Evolutionary conservation across 2,797 vertebrate species (phyloP).

Genomic region (Chiroxiphia lanceolata): DNA sequence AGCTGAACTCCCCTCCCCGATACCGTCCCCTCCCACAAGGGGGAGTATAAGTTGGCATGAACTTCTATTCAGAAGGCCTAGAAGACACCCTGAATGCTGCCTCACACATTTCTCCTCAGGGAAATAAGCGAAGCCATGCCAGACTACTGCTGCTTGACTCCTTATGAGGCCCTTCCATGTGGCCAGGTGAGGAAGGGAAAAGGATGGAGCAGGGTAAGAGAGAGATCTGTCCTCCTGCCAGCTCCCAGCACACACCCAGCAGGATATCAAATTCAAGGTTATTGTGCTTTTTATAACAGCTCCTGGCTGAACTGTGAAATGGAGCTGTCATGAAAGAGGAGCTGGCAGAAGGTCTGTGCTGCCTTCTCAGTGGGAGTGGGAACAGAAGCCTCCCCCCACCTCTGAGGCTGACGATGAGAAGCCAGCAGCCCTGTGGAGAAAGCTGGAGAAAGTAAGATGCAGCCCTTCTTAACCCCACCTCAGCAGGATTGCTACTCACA

Average conservation of each 20-base stretch:
- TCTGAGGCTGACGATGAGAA: background rate
- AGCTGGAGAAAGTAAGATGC: background rate
- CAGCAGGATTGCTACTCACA: conserved; percentile 78
- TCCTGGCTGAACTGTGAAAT: conserved; percentile 38
- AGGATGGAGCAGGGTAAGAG: background rate
- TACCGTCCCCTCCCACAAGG: background rate
- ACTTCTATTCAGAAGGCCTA: background rate
- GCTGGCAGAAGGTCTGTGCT: conserved; percentile 16
- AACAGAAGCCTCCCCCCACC: background rate
- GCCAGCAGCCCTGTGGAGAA: background rate
- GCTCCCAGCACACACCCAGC: conserved; percentile 7
- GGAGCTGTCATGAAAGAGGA: conserved; percentile 52
- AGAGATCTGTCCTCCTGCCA: background rate
- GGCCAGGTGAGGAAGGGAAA: conserved; percentile 25
- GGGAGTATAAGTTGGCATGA: background rate
- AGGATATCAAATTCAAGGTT: conserved; percentile 62
- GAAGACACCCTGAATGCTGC: background rate
- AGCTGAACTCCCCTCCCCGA: background rate
- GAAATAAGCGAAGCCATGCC: background rate
- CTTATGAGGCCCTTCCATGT: background rate
- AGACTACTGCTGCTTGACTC: background rate
- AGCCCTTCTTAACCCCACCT: background rate
- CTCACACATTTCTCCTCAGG: background rate
- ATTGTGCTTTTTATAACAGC: conserved; percentile 61
- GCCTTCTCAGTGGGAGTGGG: conserved; percentile 4